Conservation (phyloP, 2,888 invertebrate genomes). For the Neuroscelio doddi region DNA sequence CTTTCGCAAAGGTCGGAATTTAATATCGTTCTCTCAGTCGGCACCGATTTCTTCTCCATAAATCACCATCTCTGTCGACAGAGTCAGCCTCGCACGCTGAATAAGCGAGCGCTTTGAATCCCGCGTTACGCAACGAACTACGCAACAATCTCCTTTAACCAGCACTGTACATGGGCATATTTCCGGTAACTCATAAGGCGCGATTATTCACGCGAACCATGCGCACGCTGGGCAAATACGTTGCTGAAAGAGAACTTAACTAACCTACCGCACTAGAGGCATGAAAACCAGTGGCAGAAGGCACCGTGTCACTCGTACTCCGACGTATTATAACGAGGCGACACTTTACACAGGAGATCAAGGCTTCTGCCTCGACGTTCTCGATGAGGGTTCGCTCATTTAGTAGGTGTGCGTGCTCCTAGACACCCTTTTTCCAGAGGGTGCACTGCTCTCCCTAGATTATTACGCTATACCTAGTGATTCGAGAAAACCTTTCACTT, state of each 20-base stretch:
- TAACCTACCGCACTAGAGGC: slow-evolving; percentile 62
- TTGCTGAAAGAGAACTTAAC: slow-evolving; percentile 56
- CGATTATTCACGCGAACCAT: slow-evolving; percentile 58
- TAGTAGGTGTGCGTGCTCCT: slow-evolving; percentile 8
- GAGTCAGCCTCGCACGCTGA: slow-evolving; percentile 7
- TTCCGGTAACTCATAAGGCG: slow-evolving; percentile 40
- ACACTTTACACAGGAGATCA: slow-evolving; percentile 36
- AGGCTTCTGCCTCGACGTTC: not conserved
- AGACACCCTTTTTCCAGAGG: not conserved
- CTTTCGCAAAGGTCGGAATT: not conserved
- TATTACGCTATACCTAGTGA: not conserved
- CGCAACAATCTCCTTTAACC: not conserved
- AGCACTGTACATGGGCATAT: not conserved
- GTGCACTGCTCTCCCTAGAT: not conserved
- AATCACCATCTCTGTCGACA: slow-evolving; percentile 1
- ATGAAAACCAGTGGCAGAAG: slow-evolving; percentile 26
- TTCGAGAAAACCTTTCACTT: not conserved
- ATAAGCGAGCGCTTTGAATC: slow-evolving; percentile 6
- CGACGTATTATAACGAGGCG: slow-evolving; percentile 53
- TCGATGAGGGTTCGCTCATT: slow-evolving; percentile 13
- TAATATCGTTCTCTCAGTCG: slow-evolving; percentile 1
- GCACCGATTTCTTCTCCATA: not conserved
- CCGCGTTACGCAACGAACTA: slow-evolving; percentile 30
- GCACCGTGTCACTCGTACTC: slow-evolving; percentile 52
- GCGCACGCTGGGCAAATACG: slow-evolving; percentile 43